phyloP scores from a whole-genome alignment of 1,140 invertebrate species.

The Hypsibius dujardini region DNA sequence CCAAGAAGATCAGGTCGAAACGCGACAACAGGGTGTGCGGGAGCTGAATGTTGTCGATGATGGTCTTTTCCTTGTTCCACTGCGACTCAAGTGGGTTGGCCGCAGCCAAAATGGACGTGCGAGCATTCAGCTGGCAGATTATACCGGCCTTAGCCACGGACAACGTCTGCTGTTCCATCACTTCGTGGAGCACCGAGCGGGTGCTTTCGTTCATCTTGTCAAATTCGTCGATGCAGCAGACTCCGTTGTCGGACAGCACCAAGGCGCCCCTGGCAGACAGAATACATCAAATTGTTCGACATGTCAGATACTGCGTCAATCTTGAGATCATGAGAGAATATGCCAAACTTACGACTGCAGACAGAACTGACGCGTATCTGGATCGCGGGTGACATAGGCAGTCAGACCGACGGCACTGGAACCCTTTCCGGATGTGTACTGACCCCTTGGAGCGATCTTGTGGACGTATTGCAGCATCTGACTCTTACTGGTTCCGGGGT shows the following conservation, averaged over 20 bases:
- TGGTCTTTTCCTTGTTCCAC: slow-evolving; percentile 90
- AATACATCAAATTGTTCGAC: no score
- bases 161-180: slow-evolving; percentile 87
- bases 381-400: slow-evolving; percentile 95
- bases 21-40: slow-evolving; percentile 88
- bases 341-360: slow-evolving; percentile 60
- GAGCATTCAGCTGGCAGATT: slow-evolving; percentile 92
- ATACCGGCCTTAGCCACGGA: slow-evolving; percentile 99
- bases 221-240: slow-evolving; percentile 99
- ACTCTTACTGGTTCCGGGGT: slow-evolving; percentile 96
- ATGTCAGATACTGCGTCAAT: no score
- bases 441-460: slow-evolving; percentile 73
- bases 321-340: no score
- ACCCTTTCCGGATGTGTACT: slow-evolving; percentile 91
- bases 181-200: slow-evolving; percentile 86
- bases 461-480: slow-evolving; percentile 90
- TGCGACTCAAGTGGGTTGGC: slow-evolving; percentile 96
- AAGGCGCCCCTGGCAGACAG: slow-evolving; percentile 77
- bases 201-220: slow-evolving; percentile 99
- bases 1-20: slow-evolving; percentile 94
- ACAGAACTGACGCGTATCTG: slow-evolving; percentile 80
- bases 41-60: slow-evolving; percentile 87
- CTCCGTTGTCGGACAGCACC: slow-evolving; percentile 91
- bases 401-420: slow-evolving; percentile 95
- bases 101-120: slow-evolving; percentile 90